Conservation (phyloP, 2,888 invertebrate species). For the Noctua janthina region DNA sequence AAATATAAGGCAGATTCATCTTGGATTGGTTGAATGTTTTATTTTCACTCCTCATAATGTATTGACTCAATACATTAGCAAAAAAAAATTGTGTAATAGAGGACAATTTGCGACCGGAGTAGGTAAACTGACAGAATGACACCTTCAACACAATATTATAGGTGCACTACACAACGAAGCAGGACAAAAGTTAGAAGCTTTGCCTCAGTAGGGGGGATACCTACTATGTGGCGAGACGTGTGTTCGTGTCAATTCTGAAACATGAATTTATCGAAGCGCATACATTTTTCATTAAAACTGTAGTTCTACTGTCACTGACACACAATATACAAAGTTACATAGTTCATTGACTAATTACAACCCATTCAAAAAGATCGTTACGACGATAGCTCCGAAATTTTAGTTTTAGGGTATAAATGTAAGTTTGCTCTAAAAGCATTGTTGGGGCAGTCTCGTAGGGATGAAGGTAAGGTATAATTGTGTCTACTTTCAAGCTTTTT, state of each 20-base stretch:
- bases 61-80: neutral
- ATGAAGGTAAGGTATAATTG: constrained; percentile 75
- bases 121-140: neutral
- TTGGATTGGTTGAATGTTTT: constrained; percentile 39
- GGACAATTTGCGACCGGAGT: neutral
- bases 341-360: constrained; percentile 21
- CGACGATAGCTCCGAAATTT: constrained; percentile 32
- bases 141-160: neutral
- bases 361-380: constrained; percentile 63
- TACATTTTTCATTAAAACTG: neutral
- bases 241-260: neutral
- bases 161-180: neutral
- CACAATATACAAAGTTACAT: neutral
- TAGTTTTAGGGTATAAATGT: constrained; percentile 52
- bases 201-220: neutral
- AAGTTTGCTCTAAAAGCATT: constrained; percentile 82
- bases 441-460: constrained; percentile 69
- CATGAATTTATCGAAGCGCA: neutral
- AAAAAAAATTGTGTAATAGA: neutral
- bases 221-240: neutral
- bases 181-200: neutral
- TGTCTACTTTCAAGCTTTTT: constrained; percentile 57
- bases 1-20: constrained; percentile 77
- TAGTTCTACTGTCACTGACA: neutral
- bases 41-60: constrained; percentile 6